Base-by-base conservation (phyloP, 2,888 invertebrate genomes). In the Kuschelorhynchus macadamiae region DNA sequence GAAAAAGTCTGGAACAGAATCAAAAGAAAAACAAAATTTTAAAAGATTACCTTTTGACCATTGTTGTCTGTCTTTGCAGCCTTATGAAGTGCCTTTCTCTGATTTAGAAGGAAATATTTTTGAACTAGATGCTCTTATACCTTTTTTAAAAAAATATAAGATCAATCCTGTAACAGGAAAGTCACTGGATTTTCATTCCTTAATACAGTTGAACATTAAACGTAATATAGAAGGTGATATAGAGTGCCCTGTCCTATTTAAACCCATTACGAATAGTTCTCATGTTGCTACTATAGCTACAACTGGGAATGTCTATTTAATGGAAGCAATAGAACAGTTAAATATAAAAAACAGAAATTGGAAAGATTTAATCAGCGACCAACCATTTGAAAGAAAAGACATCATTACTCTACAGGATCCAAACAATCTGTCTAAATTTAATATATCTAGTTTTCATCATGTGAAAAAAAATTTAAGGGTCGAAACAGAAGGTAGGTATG, bases 241-340 rank as follows among this genome's bases (percentile, higher is more conserved):
- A 79, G 97, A 98, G 79, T 98, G 98, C 76, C 98, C 98, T 0
- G 96, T 98, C 2, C 85, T 97, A 18, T 97, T 94, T 80, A 97
- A 96, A 83, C 87, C 90, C 0, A 96, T 98, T 78, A 96, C 95
- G 0, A 96, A 96, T 79, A 95, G 95, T 83, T 95, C 96, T 0
- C 94, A 97, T 79, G 95, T 99, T 81, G 95, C 96, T 17, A 94
- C 95, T 0, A 90, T 98, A 67, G 90, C 88, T 59, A 90, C 90
- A 0, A 97, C 96, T 7, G 99, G 99, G 20, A 98, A 99, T 88
- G 97, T 99, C 0, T 99, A 92, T 83, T 93, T 93, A 0, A 90
- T 92, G 85, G 98, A 99, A 88, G 97, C 98, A 0, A 89, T 98
- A 39, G 96, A 98, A 76, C 95, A 97, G 78, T 87, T 99, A 36